Evolutionary conservation across 1,140 invertebrate species (phyloP), one percentile per base, ranked within the genome.

Genomic region (Drosophila baimaii): DNA sequence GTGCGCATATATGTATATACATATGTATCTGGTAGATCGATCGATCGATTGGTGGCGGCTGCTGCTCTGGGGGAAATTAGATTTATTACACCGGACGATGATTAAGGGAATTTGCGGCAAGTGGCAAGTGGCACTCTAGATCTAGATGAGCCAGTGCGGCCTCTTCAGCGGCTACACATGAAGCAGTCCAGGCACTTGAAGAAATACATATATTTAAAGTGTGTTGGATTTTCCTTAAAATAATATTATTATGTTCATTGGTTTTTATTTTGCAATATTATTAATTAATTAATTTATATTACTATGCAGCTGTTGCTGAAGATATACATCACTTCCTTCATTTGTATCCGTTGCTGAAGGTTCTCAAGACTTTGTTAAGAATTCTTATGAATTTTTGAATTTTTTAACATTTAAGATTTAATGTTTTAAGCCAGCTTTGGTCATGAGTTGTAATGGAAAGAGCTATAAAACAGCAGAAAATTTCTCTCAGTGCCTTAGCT

Each of bases 81-180:
- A 81, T 80, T 81, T 80, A 81, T 81, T 80, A 81, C 65, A 76
- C 39, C 43, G 43, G 52, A 29, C 74, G 39, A 80, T 81, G 77
- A 81, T 81, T 81, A 80, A 71, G 78, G 77, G 77, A 80, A 81
- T 81, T 81, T 80, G 41, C 52, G 35, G 52, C 73, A 66, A 68
- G 71, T 73, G 47, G 43, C 70, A 73, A 75, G 69, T 74, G 72
- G 69, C 72, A 62, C 72, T 74, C 37, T 19, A 64, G 51, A 69
- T 74, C 46, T 23, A 57, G 51, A 69, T 46, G 47, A 68, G 63
- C 19, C 49, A n/a, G 31, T 56, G 27, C 29, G 49, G 47, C 37
- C 47, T 35, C 49, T 46, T 46, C 37, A 69, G 31, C 12, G 39
- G 31, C 13, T 29, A 17, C 47, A 35, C 35, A 64, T 33, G 37